Conservation (phyloP, 2,113 vertebrate species). For the Rhizomys pruinosus region DNA sequence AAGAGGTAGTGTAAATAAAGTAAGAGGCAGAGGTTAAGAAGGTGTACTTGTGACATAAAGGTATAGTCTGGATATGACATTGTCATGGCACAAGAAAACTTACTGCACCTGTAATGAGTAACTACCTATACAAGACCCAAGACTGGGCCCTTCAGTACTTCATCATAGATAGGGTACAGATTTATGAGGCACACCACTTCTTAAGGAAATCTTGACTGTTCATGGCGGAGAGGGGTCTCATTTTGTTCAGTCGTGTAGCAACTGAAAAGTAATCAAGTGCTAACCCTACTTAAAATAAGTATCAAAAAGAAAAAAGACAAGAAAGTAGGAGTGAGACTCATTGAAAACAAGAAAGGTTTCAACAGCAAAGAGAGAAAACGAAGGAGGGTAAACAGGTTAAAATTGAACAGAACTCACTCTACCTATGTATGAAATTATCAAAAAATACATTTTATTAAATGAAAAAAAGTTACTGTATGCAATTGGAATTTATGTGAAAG, state of each 20-base stretch:
- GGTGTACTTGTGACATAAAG: not conserved
- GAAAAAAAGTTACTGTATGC: not conserved
- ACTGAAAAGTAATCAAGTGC: not conserved
- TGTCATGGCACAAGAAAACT: not conserved
- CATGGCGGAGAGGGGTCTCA: not conserved
- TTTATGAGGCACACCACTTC: not conserved
- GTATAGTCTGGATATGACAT: not conserved
- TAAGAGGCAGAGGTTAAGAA: not conserved
- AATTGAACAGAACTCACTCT: too few relatives aligned
- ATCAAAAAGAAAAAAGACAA: not conserved
- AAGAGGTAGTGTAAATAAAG: not conserved
- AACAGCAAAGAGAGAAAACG: not conserved
- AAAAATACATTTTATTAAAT: not conserved
- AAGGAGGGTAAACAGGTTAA: too few relatives aligned
- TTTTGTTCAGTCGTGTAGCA: not conserved
- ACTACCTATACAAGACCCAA: not conserved
- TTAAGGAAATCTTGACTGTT: not conserved
- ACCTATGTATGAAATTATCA: not conserved
- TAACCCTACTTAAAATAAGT: not conserved
- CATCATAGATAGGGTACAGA: too few relatives aligned
- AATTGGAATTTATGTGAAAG: not conserved
- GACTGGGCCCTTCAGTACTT: not conserved
- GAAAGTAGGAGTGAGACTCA: not conserved
- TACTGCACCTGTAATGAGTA: not conserved
- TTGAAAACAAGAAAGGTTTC: not conserved